Evolutionary conservation across 1,140 invertebrate genomes (phyloP), one percentile per base, ranked within the genome.

Genomic region (Proctacanthus coquilletti): DNA sequence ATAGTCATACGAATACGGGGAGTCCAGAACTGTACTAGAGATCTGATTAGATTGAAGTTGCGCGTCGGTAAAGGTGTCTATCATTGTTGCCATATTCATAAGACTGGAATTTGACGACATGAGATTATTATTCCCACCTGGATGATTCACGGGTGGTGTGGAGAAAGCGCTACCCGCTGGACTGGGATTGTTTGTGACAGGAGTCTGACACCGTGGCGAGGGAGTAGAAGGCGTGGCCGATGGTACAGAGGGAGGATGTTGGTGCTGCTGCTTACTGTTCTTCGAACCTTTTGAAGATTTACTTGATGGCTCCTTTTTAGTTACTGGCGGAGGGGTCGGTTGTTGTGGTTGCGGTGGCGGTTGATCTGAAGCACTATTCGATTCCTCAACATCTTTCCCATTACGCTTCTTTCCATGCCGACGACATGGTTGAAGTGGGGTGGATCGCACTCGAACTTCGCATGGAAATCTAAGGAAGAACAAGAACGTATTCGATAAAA

Each of bases 361-460:
- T n/a, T 61, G 55, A 3, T 27, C 32, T n/a, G 30, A 6, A 6
- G 30, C 13, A 13, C 6, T 15, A 32, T 15, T 31, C 21, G 27
- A 21, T 11, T 34, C 48, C 8, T 66, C 65, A 1, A 68, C 62
- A 36, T 76, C 71, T 44, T 72, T 57, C 9, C 74, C 78, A 66
- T 84, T 80, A 39, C 78, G 68, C 51, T 83, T 84, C 47, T 84
- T 84, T 2, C 77, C 79, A 45, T 81, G 76, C 20, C 78, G 69
- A 45, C 82, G 63, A 52, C 80, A 86, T 1, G 85, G 83, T 47
- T 84, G 77, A 3, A 91, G 54, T 9, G 87, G 87, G 15, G 82
- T 79, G 21, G 81, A 80, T 40, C 87, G 67, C 17, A 91, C 77
- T 46, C 85, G 71, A 14, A 89, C 81, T 62, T 88, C 80, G 61